phyloP scores from a whole-genome alignment of 2,113 vertebrate species.

The Melanerpes aurifrons region DNA sequence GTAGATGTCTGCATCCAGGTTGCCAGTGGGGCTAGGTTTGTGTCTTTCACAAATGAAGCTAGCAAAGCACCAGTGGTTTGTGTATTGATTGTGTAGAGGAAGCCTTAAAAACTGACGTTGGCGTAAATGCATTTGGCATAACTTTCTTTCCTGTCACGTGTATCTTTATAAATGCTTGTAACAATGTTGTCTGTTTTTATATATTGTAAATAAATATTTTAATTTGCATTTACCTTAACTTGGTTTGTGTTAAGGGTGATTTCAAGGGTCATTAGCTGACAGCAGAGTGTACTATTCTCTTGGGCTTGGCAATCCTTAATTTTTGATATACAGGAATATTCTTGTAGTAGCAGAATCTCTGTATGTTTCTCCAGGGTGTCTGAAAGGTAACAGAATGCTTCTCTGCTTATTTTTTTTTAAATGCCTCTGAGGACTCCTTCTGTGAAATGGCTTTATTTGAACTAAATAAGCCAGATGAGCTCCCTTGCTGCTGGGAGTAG shows the following conservation, averaged over 20 bases:
- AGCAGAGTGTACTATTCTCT: neutral
- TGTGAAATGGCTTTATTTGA: neutral
- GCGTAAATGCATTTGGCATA: constrained; percentile 17
- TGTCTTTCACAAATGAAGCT: neutral
- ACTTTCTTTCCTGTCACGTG: constrained; percentile 4
- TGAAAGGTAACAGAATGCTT: constrained; percentile 7
- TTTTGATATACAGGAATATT: neutral
- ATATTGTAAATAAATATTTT: constrained; percentile 70
- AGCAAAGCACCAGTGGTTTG: neutral
- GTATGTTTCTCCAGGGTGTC: neutral
- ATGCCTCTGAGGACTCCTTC: neutral
- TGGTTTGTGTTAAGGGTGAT: constrained; percentile 71
- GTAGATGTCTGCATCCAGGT: neutral
- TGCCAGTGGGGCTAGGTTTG: neutral
- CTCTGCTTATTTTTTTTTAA: neutral
- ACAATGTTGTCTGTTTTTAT: constrained; percentile 57
- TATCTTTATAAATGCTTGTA: constrained; percentile 63
- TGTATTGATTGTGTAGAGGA: constrained; percentile 2
- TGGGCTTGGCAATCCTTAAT: neutral
- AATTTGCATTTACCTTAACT: constrained; percentile 65
- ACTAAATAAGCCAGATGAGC: neutral
- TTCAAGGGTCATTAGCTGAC: constrained; percentile 34
- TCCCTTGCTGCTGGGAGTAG: neutral
- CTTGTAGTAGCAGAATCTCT: neutral
- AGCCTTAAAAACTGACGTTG: neutral